phyloP scores from a whole-genome alignment of 2,797 vertebrate genomes.

The Botia kubotai region DNA sequence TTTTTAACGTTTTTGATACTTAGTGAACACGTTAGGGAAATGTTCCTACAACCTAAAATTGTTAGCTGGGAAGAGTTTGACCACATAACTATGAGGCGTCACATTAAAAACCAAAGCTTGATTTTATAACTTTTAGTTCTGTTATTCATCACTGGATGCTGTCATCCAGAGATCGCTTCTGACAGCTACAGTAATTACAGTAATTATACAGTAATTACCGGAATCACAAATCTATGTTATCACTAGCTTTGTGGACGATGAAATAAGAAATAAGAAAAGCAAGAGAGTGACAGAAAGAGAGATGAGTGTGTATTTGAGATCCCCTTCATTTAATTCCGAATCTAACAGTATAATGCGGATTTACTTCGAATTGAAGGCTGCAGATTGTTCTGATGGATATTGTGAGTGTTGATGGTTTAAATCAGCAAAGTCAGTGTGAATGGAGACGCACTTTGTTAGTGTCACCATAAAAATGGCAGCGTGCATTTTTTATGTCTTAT shows the following conservation, averaged over 20 bases:
- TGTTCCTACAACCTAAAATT: too few species aligned
- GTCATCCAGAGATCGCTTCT: slow-evolving; percentile 73
- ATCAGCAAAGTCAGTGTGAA: slow-evolving; percentile 73
- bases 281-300: slow-evolving; percentile 76
- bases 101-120: too few species aligned
- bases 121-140: too few species aligned
- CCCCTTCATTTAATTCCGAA: slow-evolving; percentile 72
- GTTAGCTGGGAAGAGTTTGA: too few species aligned
- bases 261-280: slow-evolving; percentile 71
- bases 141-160: too few species aligned
- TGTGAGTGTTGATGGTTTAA: slow-evolving; percentile 79
- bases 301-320: slow-evolving; percentile 76
- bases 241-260: slow-evolving; percentile 79
- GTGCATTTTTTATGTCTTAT: slow-evolving; percentile 76
- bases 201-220: slow-evolving; percentile 76
- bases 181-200: slow-evolving; percentile 63
- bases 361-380: slow-evolving; percentile 68
- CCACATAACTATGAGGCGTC: too few species aligned
- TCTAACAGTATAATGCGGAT: slow-evolving; percentile 81
- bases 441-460: slow-evolving; percentile 80
- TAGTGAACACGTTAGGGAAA: too few species aligned
- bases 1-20: too few species aligned
- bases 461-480: slow-evolving; percentile 80
- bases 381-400: slow-evolving; percentile 78
- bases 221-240: slow-evolving; percentile 82